Conservation (phyloP, 1,140 invertebrate genomes). For the Drosophila repleta region DNA sequence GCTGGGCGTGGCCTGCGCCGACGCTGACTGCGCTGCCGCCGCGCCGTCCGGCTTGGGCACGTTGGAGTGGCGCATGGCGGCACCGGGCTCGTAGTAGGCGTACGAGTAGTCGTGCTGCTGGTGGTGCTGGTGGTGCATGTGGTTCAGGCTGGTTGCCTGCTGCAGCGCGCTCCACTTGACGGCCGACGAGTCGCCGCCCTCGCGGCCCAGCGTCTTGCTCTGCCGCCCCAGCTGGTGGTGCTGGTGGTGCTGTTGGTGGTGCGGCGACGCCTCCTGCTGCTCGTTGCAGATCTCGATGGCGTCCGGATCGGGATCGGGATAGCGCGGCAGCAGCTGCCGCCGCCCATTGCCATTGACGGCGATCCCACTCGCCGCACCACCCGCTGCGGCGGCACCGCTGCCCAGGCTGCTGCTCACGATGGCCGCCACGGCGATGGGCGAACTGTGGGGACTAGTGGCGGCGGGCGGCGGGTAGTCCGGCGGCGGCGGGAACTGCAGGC, state of each 20-base stretch:
- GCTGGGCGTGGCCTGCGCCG: neutral
- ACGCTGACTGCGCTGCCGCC: neutral
- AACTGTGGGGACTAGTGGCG: constrained; percentile 18
- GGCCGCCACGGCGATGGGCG: constrained; percentile 32
- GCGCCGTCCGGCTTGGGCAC: constrained; percentile 85
- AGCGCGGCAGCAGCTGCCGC: constrained; percentile 59
- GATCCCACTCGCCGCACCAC: neutral
- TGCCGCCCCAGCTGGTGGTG: constrained; percentile 58
- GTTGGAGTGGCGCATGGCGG: constrained; percentile 85
- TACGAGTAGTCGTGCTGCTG: constrained; percentile 87
- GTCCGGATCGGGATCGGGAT: constrained; percentile 77
- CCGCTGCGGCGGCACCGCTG: neutral
- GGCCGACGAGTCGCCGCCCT: constrained; percentile 13
- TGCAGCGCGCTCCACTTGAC: constrained; percentile 44
- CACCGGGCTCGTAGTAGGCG: constrained; percentile 90
- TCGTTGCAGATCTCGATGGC: constrained; percentile 79
- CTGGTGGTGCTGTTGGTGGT: constrained; percentile 42
- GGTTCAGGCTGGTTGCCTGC: constrained; percentile 44
- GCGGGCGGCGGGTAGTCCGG: constrained; percentile 72
- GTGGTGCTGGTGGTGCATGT: constrained; percentile 44
- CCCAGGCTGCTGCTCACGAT: constrained; percentile 26
- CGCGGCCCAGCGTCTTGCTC: constrained; percentile 57
- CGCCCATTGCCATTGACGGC: constrained; percentile 29
- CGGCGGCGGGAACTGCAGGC: constrained; percentile 71
- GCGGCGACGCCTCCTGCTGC: constrained; percentile 48